Percentiles rank a stretch among this genome's conserved stretches.
Conservation (phyloP, 2,888 invertebrate species). For the Cheilosia pagana region DNA sequence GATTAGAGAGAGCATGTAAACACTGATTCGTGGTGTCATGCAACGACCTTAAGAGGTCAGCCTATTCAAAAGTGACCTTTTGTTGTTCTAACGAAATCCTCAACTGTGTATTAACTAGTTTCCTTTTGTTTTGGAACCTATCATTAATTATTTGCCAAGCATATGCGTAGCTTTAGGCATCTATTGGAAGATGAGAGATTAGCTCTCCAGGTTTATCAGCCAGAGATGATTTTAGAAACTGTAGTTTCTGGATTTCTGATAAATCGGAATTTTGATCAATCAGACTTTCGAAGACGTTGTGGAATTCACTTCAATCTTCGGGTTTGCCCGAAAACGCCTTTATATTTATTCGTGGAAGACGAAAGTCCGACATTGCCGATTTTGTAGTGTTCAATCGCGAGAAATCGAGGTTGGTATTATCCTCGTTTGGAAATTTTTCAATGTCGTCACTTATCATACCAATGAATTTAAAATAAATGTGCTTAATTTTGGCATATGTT, state of each 20-base stretch:
- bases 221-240: conserved; percentile 24
- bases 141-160: conserved; percentile 24
- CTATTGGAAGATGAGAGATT: too few relatives aligned
- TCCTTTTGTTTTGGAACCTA: conserved; percentile 39
- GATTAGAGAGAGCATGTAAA: too few relatives aligned
- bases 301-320: conserved; percentile 29
- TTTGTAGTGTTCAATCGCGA: background rate
- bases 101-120: too few relatives aligned
- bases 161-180: conserved; percentile 28
- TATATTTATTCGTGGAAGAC: too few relatives aligned
- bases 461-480: conserved; percentile 9
- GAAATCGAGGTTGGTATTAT: background rate
- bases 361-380: too few relatives aligned
- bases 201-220: background rate
- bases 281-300: conserved; percentile 26
- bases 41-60: too few relatives aligned
- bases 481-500: conserved; percentile 18
- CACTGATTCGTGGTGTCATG: too few relatives aligned
- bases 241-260: conserved; percentile 34
- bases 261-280: conserved; percentile 28
- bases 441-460: conserved; percentile 9
- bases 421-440: background rate
- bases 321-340: background rate
- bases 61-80: too few relatives aligned
- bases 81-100: too few relatives aligned